Evolutionary conservation across 2,113 vertebrate species (phyloP).

Genomic region (Mionectes macconnelli): DNA sequence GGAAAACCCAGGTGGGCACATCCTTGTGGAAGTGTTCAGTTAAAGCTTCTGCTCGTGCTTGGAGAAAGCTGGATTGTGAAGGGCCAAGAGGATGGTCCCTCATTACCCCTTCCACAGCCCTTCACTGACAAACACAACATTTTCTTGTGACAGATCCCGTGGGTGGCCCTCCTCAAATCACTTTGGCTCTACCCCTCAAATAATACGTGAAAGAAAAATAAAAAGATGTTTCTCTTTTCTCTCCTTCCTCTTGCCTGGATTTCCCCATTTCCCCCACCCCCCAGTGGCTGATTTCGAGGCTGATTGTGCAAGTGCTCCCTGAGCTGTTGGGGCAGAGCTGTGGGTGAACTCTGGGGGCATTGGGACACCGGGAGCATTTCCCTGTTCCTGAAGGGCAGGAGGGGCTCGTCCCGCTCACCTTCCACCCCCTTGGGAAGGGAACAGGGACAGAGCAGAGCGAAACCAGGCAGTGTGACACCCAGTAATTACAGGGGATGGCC

Average conservation of each 20-base stretch:
- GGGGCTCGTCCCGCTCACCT: not conserved
- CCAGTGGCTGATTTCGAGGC: not conserved
- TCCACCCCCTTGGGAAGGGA: not conserved
- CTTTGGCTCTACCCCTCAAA: not conserved
- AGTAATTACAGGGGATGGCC: not conserved
- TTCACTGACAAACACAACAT: not conserved
- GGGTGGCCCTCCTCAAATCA: accelerated
- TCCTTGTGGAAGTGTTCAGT: not conserved
- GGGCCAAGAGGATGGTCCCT: not conserved
- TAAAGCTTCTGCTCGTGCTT: not conserved
- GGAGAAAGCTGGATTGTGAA: not conserved
- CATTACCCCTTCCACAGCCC: not conserved
- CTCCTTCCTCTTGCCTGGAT: not conserved
- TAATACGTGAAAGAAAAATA: not conserved
- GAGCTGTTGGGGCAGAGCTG: not conserved
- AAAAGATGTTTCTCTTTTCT: not conserved
- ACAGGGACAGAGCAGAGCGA: not conserved
- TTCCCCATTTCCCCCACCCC: not conserved
- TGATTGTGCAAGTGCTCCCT: not conserved
- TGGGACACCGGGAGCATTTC: not conserved
- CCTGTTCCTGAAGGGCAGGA: not conserved
- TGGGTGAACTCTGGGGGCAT: not conserved
- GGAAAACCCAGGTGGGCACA: not conserved
- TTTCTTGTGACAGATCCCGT: no score
- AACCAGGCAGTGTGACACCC: not conserved